Percentiles rank a stretch among this genome's conserved stretches.
Evolutionary conservation across 2,888 invertebrate species (phyloP).

Genomic region (Caenorhabditis imperialis): DNA sequence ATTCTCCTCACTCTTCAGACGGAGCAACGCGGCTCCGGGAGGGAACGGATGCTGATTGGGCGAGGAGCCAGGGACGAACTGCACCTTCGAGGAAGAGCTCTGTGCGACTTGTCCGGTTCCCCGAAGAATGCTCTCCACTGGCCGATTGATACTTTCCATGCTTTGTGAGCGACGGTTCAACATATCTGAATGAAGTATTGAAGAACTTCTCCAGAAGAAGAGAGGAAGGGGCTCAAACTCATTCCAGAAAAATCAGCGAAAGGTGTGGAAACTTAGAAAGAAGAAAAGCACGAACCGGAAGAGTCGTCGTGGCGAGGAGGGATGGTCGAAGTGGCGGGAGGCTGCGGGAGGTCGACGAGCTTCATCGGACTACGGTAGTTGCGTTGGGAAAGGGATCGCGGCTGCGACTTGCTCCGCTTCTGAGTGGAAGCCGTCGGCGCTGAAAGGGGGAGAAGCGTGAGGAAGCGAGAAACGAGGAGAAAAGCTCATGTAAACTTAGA

Average conservation of each 20-base stretch:
- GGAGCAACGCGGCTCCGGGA: constrained; percentile 48
- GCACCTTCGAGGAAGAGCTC: constrained; percentile 7
- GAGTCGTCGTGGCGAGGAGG: constrained; percentile 8
- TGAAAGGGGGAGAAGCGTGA: constrained; percentile 44
- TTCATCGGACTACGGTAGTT: constrained; percentile 44
- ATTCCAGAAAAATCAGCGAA: constrained; percentile 24
- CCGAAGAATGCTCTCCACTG: constrained; percentile 38
- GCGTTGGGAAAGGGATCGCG: constrained; percentile 46
- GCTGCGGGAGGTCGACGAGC: constrained; percentile 17
- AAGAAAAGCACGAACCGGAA: constrained; percentile 17
- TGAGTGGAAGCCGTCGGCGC: constrained; percentile 45
- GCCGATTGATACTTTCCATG: constrained; percentile 62
- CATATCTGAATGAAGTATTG: constrained; percentile 19
- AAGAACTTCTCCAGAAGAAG: background rate
- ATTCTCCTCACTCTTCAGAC: constrained; percentile 38
- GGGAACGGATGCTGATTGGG: constrained; percentile 58
- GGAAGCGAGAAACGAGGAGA: constrained; percentile 16
- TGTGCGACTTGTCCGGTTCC: constrained; percentile 27
- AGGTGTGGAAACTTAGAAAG: background rate
- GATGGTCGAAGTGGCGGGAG: constrained; percentile 1
- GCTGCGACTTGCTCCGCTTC: constrained; percentile 54
- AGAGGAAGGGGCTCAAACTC: background rate
- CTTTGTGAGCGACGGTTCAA: constrained; percentile 56
- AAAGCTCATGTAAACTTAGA: constrained; percentile 5
- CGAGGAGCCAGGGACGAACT: constrained; percentile 12